Base-by-base conservation (phyloP, 1,140 invertebrate genomes). In the Papilio helenus region DNA sequence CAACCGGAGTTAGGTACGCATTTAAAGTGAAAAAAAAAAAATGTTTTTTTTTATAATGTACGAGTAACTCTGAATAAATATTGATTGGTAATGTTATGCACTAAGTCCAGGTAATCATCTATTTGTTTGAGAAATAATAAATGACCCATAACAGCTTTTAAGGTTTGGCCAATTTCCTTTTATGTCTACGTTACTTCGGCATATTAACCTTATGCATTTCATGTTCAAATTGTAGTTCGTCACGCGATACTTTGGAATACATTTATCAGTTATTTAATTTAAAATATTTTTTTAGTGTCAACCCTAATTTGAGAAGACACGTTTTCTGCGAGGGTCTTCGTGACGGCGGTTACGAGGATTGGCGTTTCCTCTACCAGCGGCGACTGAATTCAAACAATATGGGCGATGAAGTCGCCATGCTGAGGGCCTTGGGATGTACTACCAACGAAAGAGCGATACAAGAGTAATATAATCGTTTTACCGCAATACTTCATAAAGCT, bases 381-480 rank as follows among this genome's bases (percentile, higher is more conserved):
- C 95, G 95, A 79, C 79, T 87, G 18, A 84, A 87, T 0, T 94
- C 95, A 1, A 95, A 95, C 76, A 95, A 95, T 74, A 95, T 95
- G 18, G 95, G 94, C 0, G 96, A 96, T 80, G 93, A 95, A 80
- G 89, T 95, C 1, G 93, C 95, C 8, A 95, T 96, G 81, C 86
- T 96, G 0, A 89, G 94, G 2, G 93, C 95, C 3, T 89, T 96
- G 12, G 96, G 96, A 1, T 96, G 96, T 82, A 95, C 95, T 7
- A 88, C 82, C 0, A 81, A 92, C 34, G 79, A 81, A 3, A 58
- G 80, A 20, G 91, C 90, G 46, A 83, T 89, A 14, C 58, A 87
- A 79, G 82, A 86, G 92, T 94, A 83, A 85, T 49, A 44, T 8
- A 72, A 51, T 49, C 23, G 3, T 12, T 26, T n/a, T 0, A 29